Percentiles rank a stretch among this genome's conserved stretches.
Evolutionary conservation across 2,888 invertebrate species (phyloP).

Genomic region (Schizotus pectinicornis): DNA sequence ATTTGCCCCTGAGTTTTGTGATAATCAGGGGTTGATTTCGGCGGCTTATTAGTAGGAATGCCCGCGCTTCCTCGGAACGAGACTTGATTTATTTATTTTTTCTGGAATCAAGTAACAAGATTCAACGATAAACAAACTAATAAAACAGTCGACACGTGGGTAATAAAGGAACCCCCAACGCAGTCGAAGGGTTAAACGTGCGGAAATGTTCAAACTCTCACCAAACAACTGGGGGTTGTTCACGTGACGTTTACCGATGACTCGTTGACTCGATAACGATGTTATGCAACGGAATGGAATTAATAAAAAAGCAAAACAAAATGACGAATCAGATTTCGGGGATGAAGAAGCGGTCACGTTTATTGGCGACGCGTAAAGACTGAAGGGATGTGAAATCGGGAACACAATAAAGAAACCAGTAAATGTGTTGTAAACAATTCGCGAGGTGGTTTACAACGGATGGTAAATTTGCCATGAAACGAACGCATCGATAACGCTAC

Average conservation of each 20-base stretch:
- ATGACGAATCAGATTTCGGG: background rate
- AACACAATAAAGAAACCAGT: slow-evolving; percentile 18
- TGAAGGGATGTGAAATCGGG: slow-evolving; percentile 7
- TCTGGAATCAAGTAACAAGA: too few species aligned
- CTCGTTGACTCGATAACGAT: slow-evolving; percentile 10
- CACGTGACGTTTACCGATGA: slow-evolving; percentile 22
- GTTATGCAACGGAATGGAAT: slow-evolving; percentile 12
- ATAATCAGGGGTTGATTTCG: too few species aligned
- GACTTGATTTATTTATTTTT: too few species aligned
- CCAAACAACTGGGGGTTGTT: slow-evolving; percentile 15
- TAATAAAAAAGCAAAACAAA: slow-evolving; percentile 19
- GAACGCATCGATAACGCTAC: slow-evolving; percentile 17
- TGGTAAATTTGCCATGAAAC: slow-evolving; percentile 22
- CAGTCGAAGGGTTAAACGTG: slow-evolving; percentile 24
- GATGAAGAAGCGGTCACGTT: slow-evolving; percentile 22
- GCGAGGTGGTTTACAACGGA: slow-evolving; percentile 14
- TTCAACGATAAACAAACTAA: slow-evolving; percentile 10
- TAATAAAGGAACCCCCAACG: slow-evolving; percentile 8
- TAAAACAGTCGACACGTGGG: slow-evolving; percentile 15
- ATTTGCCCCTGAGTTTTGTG: too few species aligned
- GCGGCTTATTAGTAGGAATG: too few species aligned
- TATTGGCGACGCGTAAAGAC: slow-evolving; percentile 17
- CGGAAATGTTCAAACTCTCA: slow-evolving; percentile 22
- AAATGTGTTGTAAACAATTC: slow-evolving; percentile 17
- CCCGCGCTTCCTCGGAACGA: too few species aligned